Conservation (phyloP, 1,140 invertebrate genomes). For the Macrocentrus cingulum region DNA sequence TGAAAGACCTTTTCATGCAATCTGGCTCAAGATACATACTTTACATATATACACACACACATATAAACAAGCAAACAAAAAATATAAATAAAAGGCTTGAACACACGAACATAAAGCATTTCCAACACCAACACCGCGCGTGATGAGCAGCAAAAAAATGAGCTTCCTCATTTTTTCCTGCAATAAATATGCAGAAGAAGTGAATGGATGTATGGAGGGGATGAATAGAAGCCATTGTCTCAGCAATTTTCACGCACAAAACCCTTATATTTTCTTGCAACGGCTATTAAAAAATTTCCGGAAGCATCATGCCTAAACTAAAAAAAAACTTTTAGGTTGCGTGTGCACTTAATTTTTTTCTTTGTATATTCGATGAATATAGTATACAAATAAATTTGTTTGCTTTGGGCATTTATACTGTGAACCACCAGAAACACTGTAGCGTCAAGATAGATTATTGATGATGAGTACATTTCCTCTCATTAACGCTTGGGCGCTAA, state of each 20-base stretch:
- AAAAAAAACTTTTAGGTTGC: too few relatives aligned
- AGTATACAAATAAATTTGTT: too few relatives aligned
- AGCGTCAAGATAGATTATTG: background rate
- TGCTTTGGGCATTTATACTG: too few relatives aligned
- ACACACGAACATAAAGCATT: background rate
- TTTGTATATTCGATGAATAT: too few relatives aligned
- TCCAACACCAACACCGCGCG: background rate
- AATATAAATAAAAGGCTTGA: background rate
- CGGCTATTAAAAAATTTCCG: too few relatives aligned
- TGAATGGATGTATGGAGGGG: slow-evolving; percentile 6
- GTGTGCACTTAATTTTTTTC: too few relatives aligned
- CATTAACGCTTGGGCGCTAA: slow-evolving; percentile 3
- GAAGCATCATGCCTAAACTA: too few relatives aligned
- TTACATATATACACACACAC: too few relatives aligned
- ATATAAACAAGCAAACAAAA: too few relatives aligned
- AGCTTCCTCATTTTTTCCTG: background rate
- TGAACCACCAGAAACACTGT: too few relatives aligned
- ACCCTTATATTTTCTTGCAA: slow-evolving; percentile 13
- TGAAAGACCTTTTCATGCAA: too few relatives aligned
- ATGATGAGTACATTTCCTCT: background rate
- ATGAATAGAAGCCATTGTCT: slow-evolving; percentile 13
- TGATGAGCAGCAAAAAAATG: background rate
- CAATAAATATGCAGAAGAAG: slow-evolving; percentile 17
- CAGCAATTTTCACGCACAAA: slow-evolving; percentile 13
- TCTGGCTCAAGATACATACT: background rate